Evolutionary conservation across 2,113 vertebrate species (phyloP).

Genomic region (Paracanthobrama guichenoti): DNA sequence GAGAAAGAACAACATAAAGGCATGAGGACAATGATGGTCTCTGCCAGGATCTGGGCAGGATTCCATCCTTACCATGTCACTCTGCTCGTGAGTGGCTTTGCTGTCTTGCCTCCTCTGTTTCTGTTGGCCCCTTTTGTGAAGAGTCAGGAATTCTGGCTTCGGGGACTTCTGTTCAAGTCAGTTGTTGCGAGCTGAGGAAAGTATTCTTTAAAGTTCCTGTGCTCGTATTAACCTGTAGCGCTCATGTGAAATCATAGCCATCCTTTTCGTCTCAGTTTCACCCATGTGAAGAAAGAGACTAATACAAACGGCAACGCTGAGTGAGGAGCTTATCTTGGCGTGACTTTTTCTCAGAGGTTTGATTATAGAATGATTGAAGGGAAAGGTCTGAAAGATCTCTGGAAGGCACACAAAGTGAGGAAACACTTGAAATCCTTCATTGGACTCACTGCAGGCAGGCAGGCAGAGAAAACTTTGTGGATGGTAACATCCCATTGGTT

Average conservation of each 20-base stretch:
- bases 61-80: slow-evolving; percentile 36
- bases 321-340: slow-evolving; percentile 48
- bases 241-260: slow-evolving; percentile 29
- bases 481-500: slow-evolving; percentile 19
- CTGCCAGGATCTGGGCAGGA: slow-evolving; percentile 41
- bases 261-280: slow-evolving; percentile 23
- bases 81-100: slow-evolving; percentile 20
- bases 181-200: slow-evolving; percentile 43
- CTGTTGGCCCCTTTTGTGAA: slow-evolving; percentile 24
- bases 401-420: slow-evolving; percentile 31
- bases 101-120: slow-evolving; percentile 26
- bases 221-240: slow-evolving; percentile 43
- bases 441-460: not conserved
- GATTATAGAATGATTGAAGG: slow-evolving; percentile 43
- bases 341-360: slow-evolving; percentile 47
- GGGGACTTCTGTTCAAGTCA: slow-evolving; percentile 32
- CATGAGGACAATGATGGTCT: slow-evolving; percentile 24
- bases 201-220: slow-evolving; percentile 38
- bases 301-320: slow-evolving; percentile 32
- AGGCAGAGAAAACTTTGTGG: slow-evolving; percentile 2
- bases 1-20: slow-evolving; percentile 26
- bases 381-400: slow-evolving; percentile 41
- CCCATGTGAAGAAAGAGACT: slow-evolving; percentile 28
- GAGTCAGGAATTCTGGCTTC: slow-evolving; percentile 49
- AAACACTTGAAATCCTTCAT: slow-evolving; percentile 29